These are phyloP conservation scores for Glareola pratincola DNA, from an alignment of 2,113 vertebrate genomes.

Conservation along the genomic window DNA sequence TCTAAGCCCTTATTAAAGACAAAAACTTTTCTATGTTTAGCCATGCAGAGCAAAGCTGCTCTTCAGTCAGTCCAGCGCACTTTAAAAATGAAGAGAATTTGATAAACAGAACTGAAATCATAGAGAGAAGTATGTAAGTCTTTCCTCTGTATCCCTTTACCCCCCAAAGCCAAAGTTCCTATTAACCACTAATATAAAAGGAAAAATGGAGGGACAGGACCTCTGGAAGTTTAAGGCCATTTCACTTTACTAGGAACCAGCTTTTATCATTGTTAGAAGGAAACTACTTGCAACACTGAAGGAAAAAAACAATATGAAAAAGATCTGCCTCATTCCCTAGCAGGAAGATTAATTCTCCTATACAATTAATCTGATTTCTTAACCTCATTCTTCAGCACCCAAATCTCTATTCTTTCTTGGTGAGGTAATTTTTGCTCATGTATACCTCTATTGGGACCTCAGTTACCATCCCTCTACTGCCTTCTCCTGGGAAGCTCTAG, in stretches of 20 bases:
- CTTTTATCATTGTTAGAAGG: background rate
- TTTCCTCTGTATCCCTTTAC: background rate
- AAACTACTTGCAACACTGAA: background rate
- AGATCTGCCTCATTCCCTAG: background rate
- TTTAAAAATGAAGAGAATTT: constrained; percentile 9
- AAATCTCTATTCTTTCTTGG: background rate
- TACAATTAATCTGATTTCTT: constrained; percentile 2
- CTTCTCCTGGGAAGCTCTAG: background rate
- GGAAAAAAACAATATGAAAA: background rate
- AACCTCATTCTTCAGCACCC: background rate
- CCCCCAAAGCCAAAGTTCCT: background rate
- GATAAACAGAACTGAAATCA: constrained; percentile 10
- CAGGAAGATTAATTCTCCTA: background rate
- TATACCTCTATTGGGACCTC: background rate
- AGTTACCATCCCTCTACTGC: background rate
- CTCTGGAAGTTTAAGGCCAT: background rate
- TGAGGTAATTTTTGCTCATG: background rate
- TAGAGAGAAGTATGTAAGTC: background rate
- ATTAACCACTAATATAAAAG: background rate
- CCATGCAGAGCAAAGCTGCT: constrained; percentile 47
- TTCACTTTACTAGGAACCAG: background rate
- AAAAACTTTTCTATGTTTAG: constrained; percentile 68
- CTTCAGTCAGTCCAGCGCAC: background rate
- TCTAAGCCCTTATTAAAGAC: constrained; percentile 70
- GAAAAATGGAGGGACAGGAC: background rate